Base-by-base conservation (phyloP, 2,797 vertebrate genomes). In the Onychomys arenicola region DNA sequence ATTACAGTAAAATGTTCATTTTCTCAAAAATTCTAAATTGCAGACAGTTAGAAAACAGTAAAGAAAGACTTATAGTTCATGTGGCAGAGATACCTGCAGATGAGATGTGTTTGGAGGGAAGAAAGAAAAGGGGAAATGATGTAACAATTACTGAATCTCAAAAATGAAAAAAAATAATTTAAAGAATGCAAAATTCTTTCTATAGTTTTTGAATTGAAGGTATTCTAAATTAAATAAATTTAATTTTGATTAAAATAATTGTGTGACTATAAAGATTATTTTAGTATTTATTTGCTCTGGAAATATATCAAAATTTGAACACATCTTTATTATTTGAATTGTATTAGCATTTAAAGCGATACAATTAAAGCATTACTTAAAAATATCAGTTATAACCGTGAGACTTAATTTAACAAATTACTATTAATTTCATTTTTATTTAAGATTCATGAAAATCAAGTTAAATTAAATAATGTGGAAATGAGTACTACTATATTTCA, bases 311-410 rank as follows among this genome's bases (percentile, higher is more conserved):
- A 61, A 78, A 8, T 71, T 80, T 34, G 23, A 16, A 83, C 25
- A n/a, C 69, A 71, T 25, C 76, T 89, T 63, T n/a, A 4, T 78
- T 85, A 67, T 67, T 63, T 43, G 14, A 16, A 57, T 76, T 88
- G 93, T 71, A 61, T 55, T 63, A 69, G 21, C 63, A 7, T 76
- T 94, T 23, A 86, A 77, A 77, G 6, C 52, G 25, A 90, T 16
- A 80, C 2, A 83, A 91, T 91, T 93, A 87, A 52, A 89, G 12
- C 4, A 89, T 57, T 90, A 65, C 11, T 81, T 81, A 37, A 87
- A 73, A 93, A 65, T 55, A 80, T 16, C 21, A 40, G 14, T 46
- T 80, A 94, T 55, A 76, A 52, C 43, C 89, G 29, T 59, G 3
- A 94, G 65, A 29, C 81, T 43, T 76, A 93, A 27, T 73, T 76